These are phyloP conservation scores for Cirrhinus molitorella DNA, from an alignment of 2,797 vertebrate genomes.

Conservation along the genomic window DNA sequence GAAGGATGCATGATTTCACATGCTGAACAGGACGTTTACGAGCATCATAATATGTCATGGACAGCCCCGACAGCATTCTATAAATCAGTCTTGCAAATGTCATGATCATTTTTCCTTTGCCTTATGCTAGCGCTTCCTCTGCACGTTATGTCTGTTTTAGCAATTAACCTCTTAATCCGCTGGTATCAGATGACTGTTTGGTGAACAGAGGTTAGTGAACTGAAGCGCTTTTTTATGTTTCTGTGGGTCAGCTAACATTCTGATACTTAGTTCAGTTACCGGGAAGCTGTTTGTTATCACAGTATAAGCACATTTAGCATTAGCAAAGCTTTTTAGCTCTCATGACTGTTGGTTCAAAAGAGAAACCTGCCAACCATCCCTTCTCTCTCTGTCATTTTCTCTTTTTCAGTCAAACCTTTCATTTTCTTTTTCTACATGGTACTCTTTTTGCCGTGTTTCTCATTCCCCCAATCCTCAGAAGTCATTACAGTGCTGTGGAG, in stretches of 20 bases:
- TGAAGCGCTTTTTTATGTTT: constrained; percentile 3
- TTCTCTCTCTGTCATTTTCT: constrained; percentile 7
- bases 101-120: constrained; percentile 10
- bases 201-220: constrained; percentile 22
- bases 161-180: constrained; percentile 43
- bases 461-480: constrained; percentile 87
- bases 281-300: neutral
- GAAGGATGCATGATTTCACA: constrained; percentile 19
- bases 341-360: constrained; percentile 5
- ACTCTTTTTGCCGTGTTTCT: constrained; percentile 51
- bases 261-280: neutral
- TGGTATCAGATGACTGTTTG: constrained; percentile 26
- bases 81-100: constrained; percentile 32
- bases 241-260: neutral
- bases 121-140: constrained; percentile 16
- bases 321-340: neutral
- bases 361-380: neutral
- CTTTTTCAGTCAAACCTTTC: constrained; percentile 8
- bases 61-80: constrained; percentile 14
- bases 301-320: constrained; percentile 6
- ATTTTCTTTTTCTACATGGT: constrained; percentile 42
- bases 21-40: constrained; percentile 11
- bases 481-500: constrained; percentile 88
- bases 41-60: constrained; percentile 31
- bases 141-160: constrained; percentile 29